Evolutionary conservation across 2,888 invertebrate species (phyloP), one percentile per base, ranked within the genome.

Genomic region (Drosophila differens): DNA sequence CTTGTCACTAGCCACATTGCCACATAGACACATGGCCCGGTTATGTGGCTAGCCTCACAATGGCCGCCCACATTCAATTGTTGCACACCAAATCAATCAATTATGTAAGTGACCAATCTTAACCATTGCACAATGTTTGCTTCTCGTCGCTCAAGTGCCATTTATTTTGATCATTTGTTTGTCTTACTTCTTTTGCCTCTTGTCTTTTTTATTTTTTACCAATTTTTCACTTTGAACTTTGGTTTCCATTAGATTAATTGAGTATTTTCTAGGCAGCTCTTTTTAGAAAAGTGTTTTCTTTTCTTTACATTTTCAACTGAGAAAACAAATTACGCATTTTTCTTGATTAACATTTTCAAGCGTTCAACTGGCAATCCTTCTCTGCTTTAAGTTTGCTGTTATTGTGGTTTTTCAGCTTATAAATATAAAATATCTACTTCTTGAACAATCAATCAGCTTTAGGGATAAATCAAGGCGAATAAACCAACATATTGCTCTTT

Each of bases 61-160:
- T 67, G 64, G 28, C 47, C 77, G 32, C 55, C 69, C 60, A 58
- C 51, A 79, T 65, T 79, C 80, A 82, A 86, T 85, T 85, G 89
- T 88, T 82, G 86, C 82, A 71, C 81, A 51, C 72, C 74, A 76
- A 83, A 81, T 85, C 84, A 88, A 88, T 85, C 85, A 85, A 85
- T 88, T 85, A 83, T 83, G 71, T 76, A 83, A 83, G 83, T 69
- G 66, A 75, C 73, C 74, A 65, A 52, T 47, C 71, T 75, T 77
- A 74, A 72, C 65, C 73, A 79, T 83, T 64, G 73, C 79, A 81
- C 58, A 81, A 53, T 35, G 47, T 55, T 25, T 37, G 22, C 32
- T 35, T 66, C 33, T 30, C 12, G 7, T 32, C 35, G 28, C 3
- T 25, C 51, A 66, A 37, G 33, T 35, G 55, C 14, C 30, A 30